Base-by-base conservation (phyloP, 2,797 vertebrate species). In the Notolabrus celidotus region DNA sequence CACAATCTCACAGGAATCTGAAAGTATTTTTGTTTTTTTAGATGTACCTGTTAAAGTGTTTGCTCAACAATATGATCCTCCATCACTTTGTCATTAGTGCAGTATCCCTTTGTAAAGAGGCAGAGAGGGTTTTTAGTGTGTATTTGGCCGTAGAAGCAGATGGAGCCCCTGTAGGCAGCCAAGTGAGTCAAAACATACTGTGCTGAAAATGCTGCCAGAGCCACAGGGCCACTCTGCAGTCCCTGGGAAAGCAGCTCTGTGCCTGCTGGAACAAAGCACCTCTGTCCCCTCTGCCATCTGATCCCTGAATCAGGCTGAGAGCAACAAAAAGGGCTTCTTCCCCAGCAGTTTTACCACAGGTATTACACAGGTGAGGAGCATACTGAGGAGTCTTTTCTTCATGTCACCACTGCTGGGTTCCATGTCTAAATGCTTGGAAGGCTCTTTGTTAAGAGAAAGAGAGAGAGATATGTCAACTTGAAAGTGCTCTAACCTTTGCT, bases 231-330 rank as follows among this genome's bases (percentile, higher is more conserved):
- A 55, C 77, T 86, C 79, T 54, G 72, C 55, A 10, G 41, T 79
- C 54, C 72, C 76, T 85, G 83, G 71, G 81, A 91, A 87, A 79
- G 80, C 71, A 67, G 75, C 65, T 75, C 84, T 46, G 34, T 76
- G 64, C 75, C 72, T 61, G 67, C 52, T 46, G 59, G 83, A 89
- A 93, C 92, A 94, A 93, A 91, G 91, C 66, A 25, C 65, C 87
- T 86, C 89, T 93, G 88, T 93, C 59, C 76, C 36, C 33, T 31
- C 67, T 0, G 86, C 83, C 85, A 94, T 80, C 83, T 53, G 90
- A 94, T 94, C 89, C 86, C 78, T 61, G 50, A 77, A 64, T 81
- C 77, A 71, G 72, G n/a, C 73, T 16, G 46, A 47, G 46, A 47
- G 43, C 27, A 34, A 60, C 56, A 47, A 47, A 67, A 68, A 19